These are phyloP conservation scores for Lithophane ornitopus DNA, from an alignment of 2,888 invertebrate species.

Conservation along the genomic window DNA sequence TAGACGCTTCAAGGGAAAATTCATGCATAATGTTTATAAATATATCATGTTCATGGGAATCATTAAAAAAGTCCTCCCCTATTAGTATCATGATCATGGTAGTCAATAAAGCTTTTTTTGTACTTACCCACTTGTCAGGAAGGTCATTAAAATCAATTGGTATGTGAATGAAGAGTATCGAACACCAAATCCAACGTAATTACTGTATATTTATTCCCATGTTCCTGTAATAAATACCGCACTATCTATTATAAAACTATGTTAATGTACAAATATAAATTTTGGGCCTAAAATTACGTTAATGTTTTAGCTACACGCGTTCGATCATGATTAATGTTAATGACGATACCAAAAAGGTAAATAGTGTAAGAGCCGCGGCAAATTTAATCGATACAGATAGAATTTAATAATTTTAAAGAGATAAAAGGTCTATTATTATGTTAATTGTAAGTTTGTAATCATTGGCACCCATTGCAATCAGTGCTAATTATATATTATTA, in stretches of 20 bases:
- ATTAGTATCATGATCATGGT: background rate
- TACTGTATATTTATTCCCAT: constrained; percentile 25
- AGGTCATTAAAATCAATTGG: constrained; percentile 7
- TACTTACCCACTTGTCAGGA: background rate
- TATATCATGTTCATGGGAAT: constrained; percentile 3
- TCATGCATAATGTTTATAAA: constrained; percentile 10
- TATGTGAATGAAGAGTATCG: background rate
- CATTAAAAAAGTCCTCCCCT: constrained; percentile 11
- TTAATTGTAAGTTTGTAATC: constrained; percentile 70
- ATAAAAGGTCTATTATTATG: constrained; percentile 64
- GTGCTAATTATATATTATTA: constrained; percentile 75
- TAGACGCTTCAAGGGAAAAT: constrained; percentile 19
- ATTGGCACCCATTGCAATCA: constrained; percentile 71
- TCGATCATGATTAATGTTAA: constrained; percentile 55
- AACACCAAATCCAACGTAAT: background rate
- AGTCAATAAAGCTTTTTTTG: constrained; percentile 1
- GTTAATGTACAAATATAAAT: constrained; percentile 37
- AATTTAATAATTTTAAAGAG: constrained; percentile 28
- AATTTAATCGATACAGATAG: constrained; percentile 17
- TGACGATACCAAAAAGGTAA: constrained; percentile 33
- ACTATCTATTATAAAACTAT: constrained; percentile 52
- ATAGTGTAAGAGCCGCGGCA: constrained; percentile 6
- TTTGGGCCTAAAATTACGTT: constrained; percentile 20
- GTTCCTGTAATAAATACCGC: constrained; percentile 45
- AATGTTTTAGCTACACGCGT: constrained; percentile 56